These are phyloP conservation scores for Stylophora pistillata DNA, from an alignment of 64 coral and sea anemone genomes.

Conservation along the genomic window DNA sequence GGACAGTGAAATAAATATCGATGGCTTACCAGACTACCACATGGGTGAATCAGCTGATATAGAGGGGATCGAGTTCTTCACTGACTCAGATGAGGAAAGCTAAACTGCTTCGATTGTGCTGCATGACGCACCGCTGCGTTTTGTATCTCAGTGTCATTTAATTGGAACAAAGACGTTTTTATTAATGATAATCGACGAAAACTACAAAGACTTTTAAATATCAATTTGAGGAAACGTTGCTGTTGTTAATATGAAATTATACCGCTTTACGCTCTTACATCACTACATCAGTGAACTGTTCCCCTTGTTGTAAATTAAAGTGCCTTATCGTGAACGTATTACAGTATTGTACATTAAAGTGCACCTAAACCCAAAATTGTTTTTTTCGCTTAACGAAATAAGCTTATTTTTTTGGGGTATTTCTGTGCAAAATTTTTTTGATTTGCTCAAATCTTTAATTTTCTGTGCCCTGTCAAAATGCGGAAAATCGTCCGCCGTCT, in stretches of 20 bases:
- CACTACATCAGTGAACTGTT: too few relatives aligned
- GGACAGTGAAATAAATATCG: conserved; percentile 31
- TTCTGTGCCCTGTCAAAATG: too few relatives aligned
- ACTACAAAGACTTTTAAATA: conserved; percentile 15
- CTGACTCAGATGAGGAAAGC: conserved; percentile 18
- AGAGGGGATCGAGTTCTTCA: conserved; percentile 35
- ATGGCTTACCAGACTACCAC: not conserved
- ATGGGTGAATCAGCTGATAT: conserved; percentile 32
- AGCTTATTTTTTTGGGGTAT: too few relatives aligned
- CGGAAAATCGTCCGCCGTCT: too few relatives aligned
- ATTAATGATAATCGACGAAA: conserved; percentile 11
- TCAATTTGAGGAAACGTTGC: conserved; percentile 33
- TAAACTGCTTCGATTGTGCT: conserved; percentile 58
- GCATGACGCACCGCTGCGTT: conserved; percentile 51
- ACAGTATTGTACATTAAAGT: too few relatives aligned
- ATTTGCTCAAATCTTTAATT: too few relatives aligned
- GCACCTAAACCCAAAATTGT: too few relatives aligned
- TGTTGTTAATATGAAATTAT: conserved; percentile 32
- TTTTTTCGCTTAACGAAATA: too few relatives aligned
- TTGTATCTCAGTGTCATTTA: conserved; percentile 18
- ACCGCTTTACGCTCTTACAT: too few relatives aligned
- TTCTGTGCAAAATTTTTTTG: too few relatives aligned
- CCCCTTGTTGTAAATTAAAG: too few relatives aligned
- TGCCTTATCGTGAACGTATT: too few relatives aligned
- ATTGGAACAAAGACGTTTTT: conserved; percentile 8